Conservation (phyloP, 2,797 vertebrate species). For the Centropyge bicolor region DNA sequence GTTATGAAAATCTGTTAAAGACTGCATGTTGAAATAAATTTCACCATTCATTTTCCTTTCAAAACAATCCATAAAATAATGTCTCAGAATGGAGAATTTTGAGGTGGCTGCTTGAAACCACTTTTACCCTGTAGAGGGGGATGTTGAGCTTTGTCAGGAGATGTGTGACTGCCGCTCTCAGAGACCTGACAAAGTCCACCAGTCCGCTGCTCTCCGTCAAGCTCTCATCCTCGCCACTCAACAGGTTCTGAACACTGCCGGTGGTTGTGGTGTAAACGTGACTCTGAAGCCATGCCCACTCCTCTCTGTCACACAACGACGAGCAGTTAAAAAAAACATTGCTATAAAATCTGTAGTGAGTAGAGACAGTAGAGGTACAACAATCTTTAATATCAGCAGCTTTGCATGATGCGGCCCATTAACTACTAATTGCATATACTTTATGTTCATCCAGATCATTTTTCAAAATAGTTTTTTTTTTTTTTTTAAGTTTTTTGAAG, state of each 20-base stretch:
- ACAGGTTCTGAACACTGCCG: conserved; percentile 75
- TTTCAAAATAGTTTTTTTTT: background rate
- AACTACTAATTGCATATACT: background rate
- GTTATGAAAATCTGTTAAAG: background rate
- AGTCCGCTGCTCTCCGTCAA: conserved; percentile 72
- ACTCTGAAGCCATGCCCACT: conserved; percentile 87
- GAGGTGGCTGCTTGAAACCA: background rate
- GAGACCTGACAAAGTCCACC: conserved; percentile 76
- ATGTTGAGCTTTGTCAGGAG: conserved; percentile 87
- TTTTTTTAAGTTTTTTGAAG: background rate
- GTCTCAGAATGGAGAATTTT: background rate
- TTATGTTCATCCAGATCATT: background rate
- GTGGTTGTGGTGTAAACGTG: conserved; percentile 77
- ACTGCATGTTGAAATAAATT: background rate
- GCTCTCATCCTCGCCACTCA: conserved; percentile 64
- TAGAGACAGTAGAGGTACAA: background rate
- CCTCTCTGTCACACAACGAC: conserved; percentile 76
- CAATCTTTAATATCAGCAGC: background rate
- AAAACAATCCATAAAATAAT: background rate
- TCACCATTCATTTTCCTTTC: too few relatives aligned
- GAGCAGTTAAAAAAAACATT: conserved; percentile 19
- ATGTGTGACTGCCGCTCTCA: conserved; percentile 81
- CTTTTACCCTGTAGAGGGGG: conserved; percentile 85
- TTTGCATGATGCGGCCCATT: background rate
- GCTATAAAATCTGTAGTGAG: background rate